These are phyloP conservation scores for Varecia variegata DNA, from an alignment of 2,797 vertebrate species.

Conservation along the genomic window DNA sequence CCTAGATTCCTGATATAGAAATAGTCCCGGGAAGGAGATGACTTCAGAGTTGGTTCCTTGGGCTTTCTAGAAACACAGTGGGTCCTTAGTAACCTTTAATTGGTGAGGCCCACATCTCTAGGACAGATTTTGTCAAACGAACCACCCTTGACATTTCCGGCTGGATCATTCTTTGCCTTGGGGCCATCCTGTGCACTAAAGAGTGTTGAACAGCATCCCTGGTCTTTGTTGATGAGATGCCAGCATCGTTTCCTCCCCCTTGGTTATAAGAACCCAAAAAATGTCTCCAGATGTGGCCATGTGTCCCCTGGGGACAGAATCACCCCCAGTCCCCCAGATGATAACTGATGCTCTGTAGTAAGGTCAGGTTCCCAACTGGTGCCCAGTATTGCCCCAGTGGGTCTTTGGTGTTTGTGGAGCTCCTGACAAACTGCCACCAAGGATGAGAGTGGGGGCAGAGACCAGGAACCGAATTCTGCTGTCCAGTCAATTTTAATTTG, in stretches of 20 bases:
- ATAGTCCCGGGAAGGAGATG: neutral
- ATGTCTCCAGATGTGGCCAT: no score
- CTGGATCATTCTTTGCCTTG: neutral
- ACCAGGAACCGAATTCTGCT: neutral
- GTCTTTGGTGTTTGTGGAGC: neutral
- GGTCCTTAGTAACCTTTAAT: neutral
- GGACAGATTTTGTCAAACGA: neutral
- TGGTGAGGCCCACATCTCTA: neutral
- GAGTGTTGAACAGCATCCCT: neutral
- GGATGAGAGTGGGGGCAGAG: neutral
- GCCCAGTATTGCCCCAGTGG: neutral
- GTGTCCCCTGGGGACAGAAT: no score
- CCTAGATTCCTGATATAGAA: neutral
- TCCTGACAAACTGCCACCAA: neutral
- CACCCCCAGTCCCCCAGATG: no score
- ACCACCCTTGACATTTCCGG: neutral
- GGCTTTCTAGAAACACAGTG: neutral
- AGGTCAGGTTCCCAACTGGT: neutral
- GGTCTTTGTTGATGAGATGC: neutral
- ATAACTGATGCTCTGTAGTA: neutral
- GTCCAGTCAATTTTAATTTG: neutral
- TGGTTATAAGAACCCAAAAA: no score
- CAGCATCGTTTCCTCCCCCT: neutral
- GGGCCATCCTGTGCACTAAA: neutral
- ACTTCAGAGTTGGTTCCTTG: neutral